Evolutionary conservation across 2,797 vertebrate species (phyloP), one percentile per base, ranked within the genome.

Genomic region (Platyrinchus mystaceus): DNA sequence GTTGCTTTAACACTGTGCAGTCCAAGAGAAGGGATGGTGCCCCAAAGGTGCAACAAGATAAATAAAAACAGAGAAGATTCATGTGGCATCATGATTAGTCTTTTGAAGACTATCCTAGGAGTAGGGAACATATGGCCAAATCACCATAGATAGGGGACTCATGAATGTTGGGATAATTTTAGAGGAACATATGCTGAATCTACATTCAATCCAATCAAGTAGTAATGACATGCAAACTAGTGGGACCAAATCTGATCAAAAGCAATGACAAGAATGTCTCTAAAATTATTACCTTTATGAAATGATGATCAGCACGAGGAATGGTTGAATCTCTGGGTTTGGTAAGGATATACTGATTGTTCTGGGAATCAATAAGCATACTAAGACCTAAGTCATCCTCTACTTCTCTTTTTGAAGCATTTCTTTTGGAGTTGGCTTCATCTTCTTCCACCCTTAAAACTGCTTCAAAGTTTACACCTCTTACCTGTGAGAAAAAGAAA

Each of bases 311-410:
- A 7, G 99, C 99, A 30, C 99, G 98, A 2, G 99, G 99, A 96
- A 99, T 99, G 11, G 99, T 99, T 43, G 99, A 99, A 86, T 99
- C 99, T 37, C 99, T 97, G 43, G 99, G 99, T 95, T 99, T 99
- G 49, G 99, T 99, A 93, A 99, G 98, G 82, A 99, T 98, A 47
- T 99, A 99, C 97, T 99, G 99, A 98, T 99, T 99, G 97, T 99
- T 99, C 97, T 99, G 99, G 2, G 99, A 99, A 98, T 99, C 99
- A 36, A 99, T 99, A 86, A 99, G 99, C 99, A 99, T 99, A 95
- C 99, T 99, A 79, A 99, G 98, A 18, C 99, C 99, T 80, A 99
- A 96, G 89, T 98, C 98, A n/a, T 98, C 98, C 93, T 99, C 98
- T 46, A 97, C 98, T 63, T 98, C 98, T 86, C 98, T 98, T 80